phyloP scores from a whole-genome alignment of 2,888 invertebrate genomes.

The Glaucopsyche alexis region DNA sequence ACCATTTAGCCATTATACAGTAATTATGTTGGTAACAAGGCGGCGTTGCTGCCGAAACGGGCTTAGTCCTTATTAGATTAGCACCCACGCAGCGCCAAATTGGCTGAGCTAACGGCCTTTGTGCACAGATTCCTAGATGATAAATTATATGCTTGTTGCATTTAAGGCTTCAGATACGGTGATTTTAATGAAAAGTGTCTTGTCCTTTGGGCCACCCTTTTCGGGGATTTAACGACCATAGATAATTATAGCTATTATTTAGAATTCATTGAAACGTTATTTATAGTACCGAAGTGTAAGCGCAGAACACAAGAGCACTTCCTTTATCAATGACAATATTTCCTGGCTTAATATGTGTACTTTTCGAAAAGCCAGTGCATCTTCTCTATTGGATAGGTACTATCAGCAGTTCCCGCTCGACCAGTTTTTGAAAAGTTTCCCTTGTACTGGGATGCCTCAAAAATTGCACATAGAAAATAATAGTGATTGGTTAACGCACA shows the following conservation, averaged over 20 bases:
- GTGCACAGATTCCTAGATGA: constrained; percentile 21
- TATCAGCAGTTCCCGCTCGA: no score
- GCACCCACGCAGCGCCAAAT: constrained; percentile 31
- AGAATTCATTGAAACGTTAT: neutral
- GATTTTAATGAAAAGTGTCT: neutral
- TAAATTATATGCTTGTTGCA: neutral
- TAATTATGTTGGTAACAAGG: constrained; percentile 10
- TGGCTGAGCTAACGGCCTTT: constrained; percentile 26
- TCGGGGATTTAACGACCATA: neutral
- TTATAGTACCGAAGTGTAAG: neutral
- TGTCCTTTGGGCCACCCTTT: neutral
- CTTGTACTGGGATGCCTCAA: no score
- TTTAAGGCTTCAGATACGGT: neutral
- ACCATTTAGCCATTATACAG: neutral
- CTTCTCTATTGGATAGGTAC: no score
- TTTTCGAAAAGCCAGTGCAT: no score
- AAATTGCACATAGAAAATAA: no score
- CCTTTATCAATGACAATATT: no score
- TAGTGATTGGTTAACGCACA: no score
- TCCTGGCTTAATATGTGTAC: no score
- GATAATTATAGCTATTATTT: neutral
- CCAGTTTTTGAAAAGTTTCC: no score
- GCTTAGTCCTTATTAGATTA: constrained; percentile 33
- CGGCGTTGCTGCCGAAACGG: constrained; percentile 24
- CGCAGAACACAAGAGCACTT: no score